Percentiles rank a stretch among this genome's conserved stretches.
Evolutionary conservation across 2,797 vertebrate species (phyloP).

Genomic region (Halcyon badia): DNA sequence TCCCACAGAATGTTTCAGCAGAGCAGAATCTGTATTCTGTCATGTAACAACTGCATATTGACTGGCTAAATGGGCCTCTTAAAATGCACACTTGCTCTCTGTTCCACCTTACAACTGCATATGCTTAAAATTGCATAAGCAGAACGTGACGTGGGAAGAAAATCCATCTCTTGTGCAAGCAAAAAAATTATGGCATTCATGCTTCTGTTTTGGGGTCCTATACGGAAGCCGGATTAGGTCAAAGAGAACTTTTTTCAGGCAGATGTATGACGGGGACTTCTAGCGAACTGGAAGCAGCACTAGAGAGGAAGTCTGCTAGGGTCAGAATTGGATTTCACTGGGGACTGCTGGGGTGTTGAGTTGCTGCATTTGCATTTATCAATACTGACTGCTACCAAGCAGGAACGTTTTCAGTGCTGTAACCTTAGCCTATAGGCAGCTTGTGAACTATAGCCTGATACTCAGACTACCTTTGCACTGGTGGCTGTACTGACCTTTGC

Average conservation of each 20-base stretch:
- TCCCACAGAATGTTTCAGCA: not conserved
- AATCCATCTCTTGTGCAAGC: not conserved
- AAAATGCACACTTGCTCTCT: not conserved
- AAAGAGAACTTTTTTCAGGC: not conserved
- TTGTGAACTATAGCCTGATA: constrained; percentile 1
- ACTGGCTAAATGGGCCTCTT: not conserved
- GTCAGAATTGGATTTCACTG: not conserved
- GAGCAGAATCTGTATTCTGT: not conserved
- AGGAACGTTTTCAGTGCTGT: not conserved
- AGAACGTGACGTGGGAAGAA: not conserved
- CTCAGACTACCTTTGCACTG: not conserved
- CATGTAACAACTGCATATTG: not conserved
- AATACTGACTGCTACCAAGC: not conserved
- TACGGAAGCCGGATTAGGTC: not conserved
- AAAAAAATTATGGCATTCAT: accelerated
- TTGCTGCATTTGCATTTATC: not conserved
- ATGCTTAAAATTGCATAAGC: not conserved
- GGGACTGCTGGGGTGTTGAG: not conserved
- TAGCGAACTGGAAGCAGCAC: not conserved
- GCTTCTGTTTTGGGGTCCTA: not conserved
- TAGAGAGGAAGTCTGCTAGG: not conserved
- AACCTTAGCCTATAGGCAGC: not conserved
- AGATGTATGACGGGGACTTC: not conserved
- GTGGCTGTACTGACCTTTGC: not conserved
- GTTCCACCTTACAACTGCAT: not conserved